A percentile compares a stretch with the other conserved stretches of the same genome.
phyloP scores from a whole-genome alignment of 1,140 invertebrate genomes.

The Rhagoletis zephyria region DNA sequence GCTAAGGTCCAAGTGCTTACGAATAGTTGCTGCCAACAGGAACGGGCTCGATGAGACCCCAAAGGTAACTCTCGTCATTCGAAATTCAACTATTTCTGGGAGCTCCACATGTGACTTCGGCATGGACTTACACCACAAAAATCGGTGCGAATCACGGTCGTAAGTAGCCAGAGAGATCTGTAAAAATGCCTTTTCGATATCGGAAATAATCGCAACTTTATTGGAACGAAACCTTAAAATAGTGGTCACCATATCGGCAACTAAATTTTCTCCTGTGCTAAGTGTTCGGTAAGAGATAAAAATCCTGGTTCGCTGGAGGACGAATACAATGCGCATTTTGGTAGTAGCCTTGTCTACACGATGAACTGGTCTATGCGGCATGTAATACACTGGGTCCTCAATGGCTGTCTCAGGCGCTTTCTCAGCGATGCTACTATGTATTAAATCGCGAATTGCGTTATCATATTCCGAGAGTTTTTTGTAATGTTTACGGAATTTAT shows the following conservation, averaged over 20 bases:
- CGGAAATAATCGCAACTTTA: too few species aligned
- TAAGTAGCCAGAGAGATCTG: constrained; percentile 49
- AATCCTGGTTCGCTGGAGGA: too few species aligned
- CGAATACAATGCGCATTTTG: constrained; percentile 66
- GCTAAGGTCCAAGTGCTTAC: too few species aligned
- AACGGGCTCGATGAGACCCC: too few species aligned
- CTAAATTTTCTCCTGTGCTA: too few species aligned
- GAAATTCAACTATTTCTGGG: constrained; percentile 17
- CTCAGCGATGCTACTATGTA: not conserved
- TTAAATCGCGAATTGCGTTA: not conserved
- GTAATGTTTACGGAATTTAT: not conserved
- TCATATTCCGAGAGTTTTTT: not conserved
- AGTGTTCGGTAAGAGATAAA: too few species aligned
- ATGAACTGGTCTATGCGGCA: constrained; percentile 52
- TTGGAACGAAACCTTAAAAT: too few species aligned
- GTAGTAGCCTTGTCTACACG: constrained; percentile 64
- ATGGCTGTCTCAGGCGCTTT: too few species aligned
- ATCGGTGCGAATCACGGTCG: constrained; percentile 28
- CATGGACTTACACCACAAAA: constrained; percentile 32
- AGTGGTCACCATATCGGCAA: too few species aligned
- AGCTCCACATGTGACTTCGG: not conserved
- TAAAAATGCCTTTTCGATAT: too few species aligned
- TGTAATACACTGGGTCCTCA: constrained; percentile 61
- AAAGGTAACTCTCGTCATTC: constrained; percentile 47
- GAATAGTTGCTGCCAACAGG: too few species aligned